Base-by-base conservation (phyloP, 2,113 vertebrate genomes). In the Dendropsophus ebraccatus region DNA sequence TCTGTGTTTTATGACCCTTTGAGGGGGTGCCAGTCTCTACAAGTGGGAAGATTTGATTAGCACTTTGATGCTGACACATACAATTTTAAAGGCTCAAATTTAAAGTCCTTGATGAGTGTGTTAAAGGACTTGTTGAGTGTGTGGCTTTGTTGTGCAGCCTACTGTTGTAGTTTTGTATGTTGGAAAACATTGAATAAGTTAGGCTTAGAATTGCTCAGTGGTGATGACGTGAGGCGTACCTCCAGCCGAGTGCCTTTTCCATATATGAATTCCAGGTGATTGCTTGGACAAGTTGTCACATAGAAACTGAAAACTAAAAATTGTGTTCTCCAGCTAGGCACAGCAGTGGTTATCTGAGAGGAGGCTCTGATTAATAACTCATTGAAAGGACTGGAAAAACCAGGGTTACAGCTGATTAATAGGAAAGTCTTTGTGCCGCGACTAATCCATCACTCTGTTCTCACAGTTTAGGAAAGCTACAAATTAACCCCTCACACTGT, bases 271-370 rank as follows among this genome's bases (percentile, higher is more conserved):
- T 58, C 28, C 28, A 78, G 52, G 76, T 78, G 30, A 78, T 54
- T 77, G 25, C 49, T 52, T 74, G 19, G 70, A 47, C 21, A 45
- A 74, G 11, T 47, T 74, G 37, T 47, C 49, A 77, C 76, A 50
- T 56, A 37, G 52, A 78, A 78, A 58, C 23, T 52, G 30, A 78
- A 77, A 35, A 77, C 14, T 32, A 5, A 54, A 65, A 77, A 77
- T 32, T 5, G n/a, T 56, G 19, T 58, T 58, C 30, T 78, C 19
- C 76, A 23, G 47, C 76, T 13, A 35, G 19, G 28, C 76, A 30
- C 76, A 78, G 76, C 76, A 35, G 76, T 13, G 75, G 30, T 77
- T 77, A 56, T 77, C 16, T 32, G 49, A 54, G 49, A 30, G 32
- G 12, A 19, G 14, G 23, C 76, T 32, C 21, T 56, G 76, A 58